Percentiles rank a stretch among this genome's conserved stretches.
phyloP scores from a whole-genome alignment of 2,888 invertebrate species.

The Netelia inedita region DNA sequence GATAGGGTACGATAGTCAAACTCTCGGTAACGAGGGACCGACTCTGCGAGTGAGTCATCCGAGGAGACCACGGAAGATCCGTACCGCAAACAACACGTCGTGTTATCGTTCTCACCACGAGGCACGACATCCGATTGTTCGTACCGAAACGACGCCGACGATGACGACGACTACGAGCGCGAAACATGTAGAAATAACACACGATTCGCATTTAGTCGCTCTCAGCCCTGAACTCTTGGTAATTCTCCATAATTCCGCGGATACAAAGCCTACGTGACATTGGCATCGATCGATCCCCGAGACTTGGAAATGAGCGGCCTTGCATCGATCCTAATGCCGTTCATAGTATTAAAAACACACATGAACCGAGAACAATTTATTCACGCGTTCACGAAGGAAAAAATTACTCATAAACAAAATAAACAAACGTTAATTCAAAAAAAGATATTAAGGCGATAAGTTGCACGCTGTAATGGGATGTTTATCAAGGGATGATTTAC shows the following conservation, averaged over 20 bases:
- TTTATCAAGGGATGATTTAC: background rate
- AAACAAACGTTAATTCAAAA: background rate
- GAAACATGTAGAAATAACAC: background rate
- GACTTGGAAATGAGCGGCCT: conserved; percentile 58
- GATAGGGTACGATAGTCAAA: conserved; percentile 26
- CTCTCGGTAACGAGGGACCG: conserved; percentile 43
- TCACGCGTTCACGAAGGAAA: background rate
- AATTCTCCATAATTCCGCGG: conserved; percentile 58
- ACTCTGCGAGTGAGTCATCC: background rate
- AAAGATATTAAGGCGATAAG: background rate
- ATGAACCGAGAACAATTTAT: background rate
- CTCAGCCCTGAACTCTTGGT: conserved; percentile 62
- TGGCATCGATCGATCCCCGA: conserved; percentile 62
- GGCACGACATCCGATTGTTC: conserved; percentile 24
- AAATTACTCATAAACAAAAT: background rate
- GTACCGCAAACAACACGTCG: conserved; percentile 30
- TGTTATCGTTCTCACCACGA: conserved; percentile 31
- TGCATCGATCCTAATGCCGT: conserved; percentile 52
- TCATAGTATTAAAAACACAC: background rate
- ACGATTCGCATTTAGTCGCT: background rate
- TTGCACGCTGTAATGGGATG: background rate
- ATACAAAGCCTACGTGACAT: conserved; percentile 47
- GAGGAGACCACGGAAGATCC: conserved; percentile 21
- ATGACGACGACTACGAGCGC: too few relatives aligned
- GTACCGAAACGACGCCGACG: conserved; percentile 10